Conservation (phyloP, 2,113 vertebrate species). For the Oryzias curvinotus region DNA sequence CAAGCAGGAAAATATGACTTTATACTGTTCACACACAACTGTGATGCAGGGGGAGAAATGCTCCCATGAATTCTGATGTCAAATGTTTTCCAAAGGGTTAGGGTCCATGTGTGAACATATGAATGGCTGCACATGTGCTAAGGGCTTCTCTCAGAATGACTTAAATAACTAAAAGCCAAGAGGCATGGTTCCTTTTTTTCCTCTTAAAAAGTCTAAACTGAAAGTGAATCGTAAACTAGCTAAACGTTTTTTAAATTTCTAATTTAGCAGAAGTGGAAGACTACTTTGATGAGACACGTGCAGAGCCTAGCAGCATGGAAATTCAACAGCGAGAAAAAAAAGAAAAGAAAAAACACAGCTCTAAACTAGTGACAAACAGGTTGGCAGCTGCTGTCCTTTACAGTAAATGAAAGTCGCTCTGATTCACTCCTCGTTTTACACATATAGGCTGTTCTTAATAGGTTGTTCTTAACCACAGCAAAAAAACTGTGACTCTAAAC, state of each 20-base stretch:
- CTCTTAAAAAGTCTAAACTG: not conserved
- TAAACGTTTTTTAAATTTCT: not conserved
- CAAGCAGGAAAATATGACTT: conserved; percentile 75
- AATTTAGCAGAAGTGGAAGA: not conserved
- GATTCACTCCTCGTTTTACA: conserved; percentile 22
- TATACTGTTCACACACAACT: conserved; percentile 64
- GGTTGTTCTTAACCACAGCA: conserved; percentile 29
- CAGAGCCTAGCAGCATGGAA: not conserved
- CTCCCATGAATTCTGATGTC: conserved; percentile 73
- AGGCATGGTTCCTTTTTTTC: not conserved
- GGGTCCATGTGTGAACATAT: conserved; percentile 21
- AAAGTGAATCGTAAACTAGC: not conserved
- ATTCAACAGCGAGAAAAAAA: not conserved
- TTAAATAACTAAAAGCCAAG: not conserved
- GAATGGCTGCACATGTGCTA: conserved; percentile 9
- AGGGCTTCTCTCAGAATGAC: conserved; percentile 6
- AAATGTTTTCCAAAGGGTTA: conserved; percentile 70
- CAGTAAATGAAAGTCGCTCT: conserved; percentile 3
- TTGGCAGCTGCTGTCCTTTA: conserved; percentile 1
- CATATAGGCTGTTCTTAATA: conserved; percentile 6
- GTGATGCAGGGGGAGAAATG: conserved; percentile 55
- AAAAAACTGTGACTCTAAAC: conserved; percentile 24
- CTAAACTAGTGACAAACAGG: conserved; percentile 6
- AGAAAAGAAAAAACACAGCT: not conserved
- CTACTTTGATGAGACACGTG: not conserved